Conservation (phyloP, 2,113 vertebrate genomes). For the Trinectes maculatus region DNA sequence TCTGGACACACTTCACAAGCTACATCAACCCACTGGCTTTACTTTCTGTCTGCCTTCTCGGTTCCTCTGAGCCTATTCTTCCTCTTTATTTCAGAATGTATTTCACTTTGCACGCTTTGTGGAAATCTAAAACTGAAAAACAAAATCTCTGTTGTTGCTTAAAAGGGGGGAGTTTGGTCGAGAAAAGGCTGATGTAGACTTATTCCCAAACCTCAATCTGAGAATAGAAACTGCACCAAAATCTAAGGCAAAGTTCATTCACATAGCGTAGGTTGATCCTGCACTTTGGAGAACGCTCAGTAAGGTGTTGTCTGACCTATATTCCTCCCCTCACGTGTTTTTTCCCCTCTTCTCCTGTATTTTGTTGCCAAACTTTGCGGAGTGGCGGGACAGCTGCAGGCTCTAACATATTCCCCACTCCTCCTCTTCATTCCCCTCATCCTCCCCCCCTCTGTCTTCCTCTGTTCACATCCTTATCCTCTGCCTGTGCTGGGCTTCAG, state of each 20-base stretch:
- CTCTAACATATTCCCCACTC: slow-evolving; percentile 55
- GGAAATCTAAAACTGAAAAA: slow-evolving; percentile 9
- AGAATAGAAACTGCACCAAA: slow-evolving; percentile 26
- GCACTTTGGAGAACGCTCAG: slow-evolving; percentile 33
- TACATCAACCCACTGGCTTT: slow-evolving; percentile 3
- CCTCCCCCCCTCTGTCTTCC: slow-evolving; percentile 52
- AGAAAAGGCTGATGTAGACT: slow-evolving; percentile 3
- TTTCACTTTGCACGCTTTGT: neutral
- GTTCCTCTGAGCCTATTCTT: slow-evolving; percentile 7
- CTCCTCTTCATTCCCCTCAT: slow-evolving; percentile 52
- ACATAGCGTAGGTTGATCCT: slow-evolving; percentile 51
- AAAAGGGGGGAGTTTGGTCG: neutral
- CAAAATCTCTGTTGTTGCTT: neutral
- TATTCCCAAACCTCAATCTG: slow-evolving; percentile 38
- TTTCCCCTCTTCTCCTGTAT: slow-evolving; percentile 46
- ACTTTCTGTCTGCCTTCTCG: slow-evolving; percentile 22
- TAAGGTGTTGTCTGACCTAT: slow-evolving; percentile 68
- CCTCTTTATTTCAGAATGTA: too few relatives aligned
- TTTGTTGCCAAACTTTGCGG: slow-evolving; percentile 68
- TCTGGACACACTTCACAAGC: slow-evolving; percentile 37
- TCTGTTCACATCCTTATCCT: slow-evolving; percentile 62
- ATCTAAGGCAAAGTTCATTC: slow-evolving; percentile 45
- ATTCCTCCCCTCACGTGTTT: slow-evolving; percentile 51
- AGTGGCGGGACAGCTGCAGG: slow-evolving; percentile 75
- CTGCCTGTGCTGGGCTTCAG: slow-evolving; percentile 52